A percentile compares a stretch with the other conserved stretches of the same genome.
These are phyloP conservation scores for Heliconius hortense DNA, from an alignment of 2,888 invertebrate species.

Conservation along the genomic window DNA sequence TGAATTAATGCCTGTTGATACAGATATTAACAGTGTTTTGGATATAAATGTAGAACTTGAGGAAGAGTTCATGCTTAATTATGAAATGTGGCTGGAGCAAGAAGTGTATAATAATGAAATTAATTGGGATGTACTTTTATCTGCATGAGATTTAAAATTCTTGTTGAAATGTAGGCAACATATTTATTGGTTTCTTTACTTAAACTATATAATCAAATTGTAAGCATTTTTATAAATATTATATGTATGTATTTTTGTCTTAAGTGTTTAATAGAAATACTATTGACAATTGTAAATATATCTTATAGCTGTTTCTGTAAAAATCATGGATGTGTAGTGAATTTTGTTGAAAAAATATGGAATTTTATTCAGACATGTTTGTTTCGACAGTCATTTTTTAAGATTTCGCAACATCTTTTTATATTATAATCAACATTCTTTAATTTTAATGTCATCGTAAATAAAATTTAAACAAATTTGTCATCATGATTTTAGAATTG, in stretches of 20 bases:
- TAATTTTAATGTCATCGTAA: not conserved
- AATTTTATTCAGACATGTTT: not conserved
- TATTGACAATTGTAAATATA: conserved; percentile 13
- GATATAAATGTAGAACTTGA: conserved; percentile 91
- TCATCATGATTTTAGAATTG: not conserved
- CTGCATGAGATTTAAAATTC: conserved; percentile 34
- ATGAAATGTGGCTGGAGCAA: conserved; percentile 97
- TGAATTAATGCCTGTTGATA: conserved; percentile 87
- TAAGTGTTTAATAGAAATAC: conserved; percentile 7
- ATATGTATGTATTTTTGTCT: conserved; percentile 13
- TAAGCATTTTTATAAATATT: conserved; percentile 29
- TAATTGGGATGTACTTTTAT: conserved; percentile 44
- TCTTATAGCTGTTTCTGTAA: not conserved
- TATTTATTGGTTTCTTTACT: conserved; percentile 32
- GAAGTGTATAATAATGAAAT: conserved; percentile 94
- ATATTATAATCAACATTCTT: not conserved
- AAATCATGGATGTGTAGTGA: conserved; percentile 17
- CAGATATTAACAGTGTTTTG: conserved; percentile 90
- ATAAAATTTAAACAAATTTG: not conserved
- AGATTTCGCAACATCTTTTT: not conserved
- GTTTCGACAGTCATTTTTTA: not conserved
- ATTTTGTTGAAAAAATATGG: not conserved
- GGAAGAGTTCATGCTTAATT: conserved; percentile 95
- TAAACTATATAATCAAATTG: conserved; percentile 27
- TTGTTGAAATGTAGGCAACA: conserved; percentile 19